phyloP scores from a whole-genome alignment of 2,888 invertebrate genomes.

The Tridacna gigas region DNA sequence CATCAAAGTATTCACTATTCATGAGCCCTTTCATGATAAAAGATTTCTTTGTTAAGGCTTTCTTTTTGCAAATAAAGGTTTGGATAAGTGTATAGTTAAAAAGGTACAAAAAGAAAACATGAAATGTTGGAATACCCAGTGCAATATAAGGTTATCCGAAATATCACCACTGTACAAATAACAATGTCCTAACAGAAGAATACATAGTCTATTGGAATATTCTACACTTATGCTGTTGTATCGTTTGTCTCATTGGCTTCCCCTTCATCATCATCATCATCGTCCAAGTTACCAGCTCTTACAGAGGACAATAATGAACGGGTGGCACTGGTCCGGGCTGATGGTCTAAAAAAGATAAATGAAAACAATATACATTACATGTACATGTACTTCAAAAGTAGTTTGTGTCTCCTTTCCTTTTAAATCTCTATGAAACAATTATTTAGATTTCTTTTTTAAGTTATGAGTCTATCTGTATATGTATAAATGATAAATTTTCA shows the following conservation, averaged over 20 bases:
- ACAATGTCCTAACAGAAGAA: not conserved
- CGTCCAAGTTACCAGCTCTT: slow-evolving; percentile 42
- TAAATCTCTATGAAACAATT: too few species aligned
- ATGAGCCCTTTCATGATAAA: too few species aligned
- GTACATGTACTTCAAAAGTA: not conserved
- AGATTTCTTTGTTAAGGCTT: too few species aligned
- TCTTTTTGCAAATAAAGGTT: too few species aligned
- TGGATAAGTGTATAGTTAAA: too few species aligned
- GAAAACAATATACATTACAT: not conserved
- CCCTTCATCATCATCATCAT: slow-evolving; percentile 65
- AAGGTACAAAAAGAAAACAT: not conserved
- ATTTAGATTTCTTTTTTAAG: too few species aligned
- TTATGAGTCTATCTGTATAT: too few species aligned
- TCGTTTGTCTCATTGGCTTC: slow-evolving; percentile 60
- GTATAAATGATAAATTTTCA: too few species aligned
- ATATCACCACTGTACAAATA: slow-evolving; percentile 28
- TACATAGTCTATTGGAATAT: slow-evolving; percentile 6
- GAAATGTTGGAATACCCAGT: slow-evolving; percentile 10
- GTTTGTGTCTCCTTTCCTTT: too few species aligned
- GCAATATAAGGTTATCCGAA: slow-evolving; percentile 12
- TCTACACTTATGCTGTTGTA: slow-evolving; percentile 57
- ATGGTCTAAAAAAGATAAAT: slow-evolving; percentile 65
- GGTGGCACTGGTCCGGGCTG: slow-evolving; percentile 64
- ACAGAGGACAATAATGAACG: slow-evolving; percentile 63
- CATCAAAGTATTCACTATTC: too few species aligned